These are phyloP conservation scores for Pentamera pediparva DNA, from an alignment of 53 echinoderm and acorn worm genomes.

Conservation along the genomic window DNA sequence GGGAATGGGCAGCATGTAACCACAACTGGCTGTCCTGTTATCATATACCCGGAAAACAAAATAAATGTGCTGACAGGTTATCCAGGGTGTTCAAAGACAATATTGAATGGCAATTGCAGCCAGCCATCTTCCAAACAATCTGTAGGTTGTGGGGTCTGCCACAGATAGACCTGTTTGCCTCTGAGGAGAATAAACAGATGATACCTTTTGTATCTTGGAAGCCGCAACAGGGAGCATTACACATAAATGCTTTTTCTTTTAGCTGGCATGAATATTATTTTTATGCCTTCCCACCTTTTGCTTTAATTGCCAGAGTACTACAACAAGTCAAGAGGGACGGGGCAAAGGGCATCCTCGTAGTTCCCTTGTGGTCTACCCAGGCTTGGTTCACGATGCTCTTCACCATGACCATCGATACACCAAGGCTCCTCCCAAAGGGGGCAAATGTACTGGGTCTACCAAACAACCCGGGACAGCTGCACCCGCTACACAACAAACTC, in stretches of 20 bases:
- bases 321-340: slow-evolving; percentile 7
- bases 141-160: slow-evolving; percentile 19
- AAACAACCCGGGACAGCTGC: background rate
- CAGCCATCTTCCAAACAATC: slow-evolving; percentile 1
- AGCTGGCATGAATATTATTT: slow-evolving; percentile 7
- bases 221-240: slow-evolving; percentile 1
- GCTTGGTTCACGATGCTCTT: slow-evolving; percentile 3
- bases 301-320: slow-evolving; percentile 17
- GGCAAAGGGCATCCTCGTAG: background rate
- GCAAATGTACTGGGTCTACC: background rate
- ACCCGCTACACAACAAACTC: background rate
- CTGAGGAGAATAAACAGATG: slow-evolving; percentile 2
- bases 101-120: slow-evolving; percentile 13
- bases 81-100: slow-evolving; percentile 7
- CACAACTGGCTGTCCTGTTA: background rate
- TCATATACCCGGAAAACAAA: slow-evolving; percentile 20
- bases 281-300: background rate
- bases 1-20: slow-evolving; percentile 3
- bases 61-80: slow-evolving; percentile 6
- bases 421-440: slow-evolving; percentile 17
- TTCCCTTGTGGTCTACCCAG: slow-evolving; percentile 16
- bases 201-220: slow-evolving; percentile 10
- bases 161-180: slow-evolving; percentile 26
- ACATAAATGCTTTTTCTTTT: background rate
- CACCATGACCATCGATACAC: slow-evolving; percentile 22